Evolutionary conservation across 2,113 vertebrate genomes (phyloP).

Genomic region (Mormyrus iriodes): DNA sequence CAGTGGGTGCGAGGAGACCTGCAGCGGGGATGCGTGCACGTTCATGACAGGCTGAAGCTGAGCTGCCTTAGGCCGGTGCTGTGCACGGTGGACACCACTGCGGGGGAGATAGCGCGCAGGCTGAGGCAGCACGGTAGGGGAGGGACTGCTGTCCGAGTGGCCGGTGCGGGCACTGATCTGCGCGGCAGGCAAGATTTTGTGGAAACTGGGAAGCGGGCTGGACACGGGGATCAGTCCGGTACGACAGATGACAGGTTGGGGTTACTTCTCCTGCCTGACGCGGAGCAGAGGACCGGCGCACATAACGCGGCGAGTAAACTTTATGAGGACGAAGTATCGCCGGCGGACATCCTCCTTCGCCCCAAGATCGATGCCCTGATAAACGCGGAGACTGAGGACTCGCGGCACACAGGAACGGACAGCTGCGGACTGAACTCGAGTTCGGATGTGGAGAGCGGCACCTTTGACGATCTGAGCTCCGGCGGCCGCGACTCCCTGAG

Average conservation of each 20-base stretch:
- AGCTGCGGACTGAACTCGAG: conserved; percentile 49
- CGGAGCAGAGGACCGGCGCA: conserved; percentile 22
- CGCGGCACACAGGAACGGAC: conserved; percentile 28
- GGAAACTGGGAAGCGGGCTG: background rate
- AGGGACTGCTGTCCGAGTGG: conserved; percentile 61
- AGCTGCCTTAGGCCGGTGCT: conserved; percentile 74
- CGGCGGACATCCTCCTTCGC: conserved; percentile 47
- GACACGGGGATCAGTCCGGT: conserved; percentile 28
- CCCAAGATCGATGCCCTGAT: conserved; percentile 20
- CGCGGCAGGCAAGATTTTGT: background rate
- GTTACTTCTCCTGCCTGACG: background rate
- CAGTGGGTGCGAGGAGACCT: conserved; percentile 77
- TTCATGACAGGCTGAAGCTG: conserved; percentile 67
- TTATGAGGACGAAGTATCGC: conserved; percentile 41
- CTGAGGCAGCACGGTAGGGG: conserved; percentile 62
- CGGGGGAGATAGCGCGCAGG: conserved; percentile 66
- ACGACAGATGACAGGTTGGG: conserved; percentile 13
- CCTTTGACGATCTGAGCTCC: conserved; percentile 57
- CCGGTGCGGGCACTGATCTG: conserved; percentile 38
- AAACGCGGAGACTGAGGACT: background rate
- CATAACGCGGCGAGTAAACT: conserved; percentile 27
- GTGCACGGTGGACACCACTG: conserved; percentile 76
- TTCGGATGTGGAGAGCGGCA: conserved; percentile 59
- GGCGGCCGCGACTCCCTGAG: conserved; percentile 55
- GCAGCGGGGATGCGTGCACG: conserved; percentile 76